Conservation (phyloP, 2,113 vertebrate species). For the Pantherophis guttatus region DNA sequence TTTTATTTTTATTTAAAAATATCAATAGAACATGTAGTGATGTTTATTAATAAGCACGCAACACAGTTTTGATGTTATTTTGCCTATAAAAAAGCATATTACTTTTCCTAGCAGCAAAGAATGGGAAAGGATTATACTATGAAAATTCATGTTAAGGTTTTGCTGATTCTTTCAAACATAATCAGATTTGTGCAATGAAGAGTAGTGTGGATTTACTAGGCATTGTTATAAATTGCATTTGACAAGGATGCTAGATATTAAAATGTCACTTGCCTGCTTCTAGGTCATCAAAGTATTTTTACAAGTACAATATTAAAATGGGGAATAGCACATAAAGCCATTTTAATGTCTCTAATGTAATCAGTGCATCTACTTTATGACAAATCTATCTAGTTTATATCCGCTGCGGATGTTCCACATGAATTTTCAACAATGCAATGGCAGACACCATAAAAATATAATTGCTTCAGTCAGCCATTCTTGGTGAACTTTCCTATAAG, state of each 20-base stretch:
- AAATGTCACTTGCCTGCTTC: slow-evolving; percentile 64
- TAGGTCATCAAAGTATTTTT: slow-evolving; percentile 62
- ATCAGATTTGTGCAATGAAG: slow-evolving; percentile 62
- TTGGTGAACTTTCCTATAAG: not conserved
- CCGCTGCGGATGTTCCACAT: slow-evolving; percentile 24
- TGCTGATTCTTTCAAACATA: slow-evolving; percentile 50
- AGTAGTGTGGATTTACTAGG: slow-evolving; percentile 49
- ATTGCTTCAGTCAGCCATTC: not conserved
- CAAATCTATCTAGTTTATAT: slow-evolving; percentile 39
- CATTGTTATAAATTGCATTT: slow-evolving; percentile 62
- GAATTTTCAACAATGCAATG: slow-evolving; percentile 17
- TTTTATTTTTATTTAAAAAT: not conserved
- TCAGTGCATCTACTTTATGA: slow-evolving; percentile 30
- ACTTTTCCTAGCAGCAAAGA: slow-evolving; percentile 20
- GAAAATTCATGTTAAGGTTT: slow-evolving; percentile 32
- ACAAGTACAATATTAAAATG: slow-evolving; percentile 40
- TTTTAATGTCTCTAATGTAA: slow-evolving; percentile 48
- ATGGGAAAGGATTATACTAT: not conserved
- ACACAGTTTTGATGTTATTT: slow-evolving; percentile 21
- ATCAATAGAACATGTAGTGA: not conserved
- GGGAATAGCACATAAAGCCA: slow-evolving; percentile 31
- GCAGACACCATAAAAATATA: slow-evolving; percentile 20
- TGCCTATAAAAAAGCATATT: slow-evolving; percentile 28
- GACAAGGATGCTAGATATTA: slow-evolving; percentile 58
- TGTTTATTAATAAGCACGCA: slow-evolving; percentile 17